Evolutionary conservation across 2,113 vertebrate species (phyloP).

Genomic region (Elachura formosa): DNA sequence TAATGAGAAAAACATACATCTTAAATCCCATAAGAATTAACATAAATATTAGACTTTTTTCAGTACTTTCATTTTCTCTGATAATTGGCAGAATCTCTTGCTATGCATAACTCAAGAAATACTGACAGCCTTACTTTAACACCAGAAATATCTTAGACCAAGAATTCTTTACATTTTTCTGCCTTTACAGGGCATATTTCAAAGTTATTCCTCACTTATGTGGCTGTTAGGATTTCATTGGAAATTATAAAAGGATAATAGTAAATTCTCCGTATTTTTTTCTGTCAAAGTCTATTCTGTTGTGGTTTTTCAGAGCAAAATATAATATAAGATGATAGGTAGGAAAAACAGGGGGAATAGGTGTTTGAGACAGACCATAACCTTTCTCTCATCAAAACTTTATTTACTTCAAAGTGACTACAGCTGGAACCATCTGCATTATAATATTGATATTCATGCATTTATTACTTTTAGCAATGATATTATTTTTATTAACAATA

Average conservation of each 20-base stretch:
- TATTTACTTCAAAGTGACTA: not conserved
- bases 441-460: not conserved
- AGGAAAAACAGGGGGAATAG: accelerated
- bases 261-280: not conserved
- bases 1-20: not conserved
- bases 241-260: not conserved
- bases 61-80: not conserved
- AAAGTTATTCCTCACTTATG: not conserved
- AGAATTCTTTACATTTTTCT: not conserved
- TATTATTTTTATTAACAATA: not conserved
- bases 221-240: accelerated
- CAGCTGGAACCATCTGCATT: not conserved
- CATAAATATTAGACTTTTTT: not conserved
- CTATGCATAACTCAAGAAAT: not conserved
- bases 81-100: not conserved
- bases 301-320: not conserved
- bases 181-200: not conserved
- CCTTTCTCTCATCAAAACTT: not conserved
- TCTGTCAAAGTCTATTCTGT: not conserved
- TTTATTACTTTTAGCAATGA: not conserved
- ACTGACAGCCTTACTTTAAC: not conserved
- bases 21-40: not conserved
- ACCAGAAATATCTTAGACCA: not conserved
- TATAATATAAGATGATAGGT: not conserved
- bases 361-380: not conserved